Base-by-base conservation (phyloP, 1,140 invertebrate genomes). In the Lordiphosa collinella region DNA sequence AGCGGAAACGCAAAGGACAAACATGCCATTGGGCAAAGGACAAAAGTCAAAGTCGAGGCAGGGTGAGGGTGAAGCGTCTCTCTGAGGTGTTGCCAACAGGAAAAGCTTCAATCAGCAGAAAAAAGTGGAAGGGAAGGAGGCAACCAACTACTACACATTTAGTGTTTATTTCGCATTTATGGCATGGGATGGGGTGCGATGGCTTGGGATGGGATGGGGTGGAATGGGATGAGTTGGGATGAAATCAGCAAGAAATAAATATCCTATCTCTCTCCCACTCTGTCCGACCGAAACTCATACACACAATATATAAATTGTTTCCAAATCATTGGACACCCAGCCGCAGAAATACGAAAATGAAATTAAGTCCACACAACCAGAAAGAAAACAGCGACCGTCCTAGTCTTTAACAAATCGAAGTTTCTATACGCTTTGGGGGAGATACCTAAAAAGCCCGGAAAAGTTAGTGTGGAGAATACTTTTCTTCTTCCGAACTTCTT, bases 121-220 rank as follows among this genome's bases (percentile, higher is more conserved):
- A 78, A 13, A 52, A 25, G 10, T 4, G 8, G 13, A 22, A 38
- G 25, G 6, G 14, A 65, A 51, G 43, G 22, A 38, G 53, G 50
- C 52, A 74, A 65, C 54, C 64, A 79, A 80, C 74, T 80, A 80
- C 61, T 80, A 80, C 61, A 80, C 70, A 80, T 80, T 80, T 80
- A 80, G 75, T 80, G 75, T 80, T 80, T 80, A 80, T 80, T 80
- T 80, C 75, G 76, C 67, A 80, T 82, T 82, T 80, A 80, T 80
- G 18, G 16, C 2, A 7, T 34, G 10, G 31, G 31, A 14, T 34
- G 29, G 12, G 10, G 12, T 53, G 34, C 25, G 29, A 16, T 10
- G 14, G 31, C 16, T 34, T 25, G 47, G 31, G 41, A 47, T 25
- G 34, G n/a, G n/a, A n/a, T 4, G 16, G 10, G 32, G 54, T 65